A percentile compares a stretch with the other conserved stretches of the same genome.
Evolutionary conservation across 2,797 vertebrate genomes (phyloP).

Genomic region (Gymnoscopelus microlampas): DNA sequence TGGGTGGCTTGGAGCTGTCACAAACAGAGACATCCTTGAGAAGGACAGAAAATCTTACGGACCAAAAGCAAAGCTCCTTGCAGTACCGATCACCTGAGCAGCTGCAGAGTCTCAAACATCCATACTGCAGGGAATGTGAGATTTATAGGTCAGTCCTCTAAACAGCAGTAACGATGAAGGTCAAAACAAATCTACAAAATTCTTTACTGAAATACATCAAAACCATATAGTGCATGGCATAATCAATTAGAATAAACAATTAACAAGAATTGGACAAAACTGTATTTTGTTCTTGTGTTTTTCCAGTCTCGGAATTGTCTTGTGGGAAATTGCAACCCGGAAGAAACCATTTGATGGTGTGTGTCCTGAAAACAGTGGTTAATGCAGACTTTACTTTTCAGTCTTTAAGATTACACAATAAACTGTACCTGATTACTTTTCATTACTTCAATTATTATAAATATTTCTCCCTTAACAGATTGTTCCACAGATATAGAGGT

Average conservation of each 20-base stretch:
- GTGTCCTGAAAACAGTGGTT: slow-evolving; percentile 18
- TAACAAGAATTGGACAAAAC: not conserved
- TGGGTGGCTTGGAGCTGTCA: slow-evolving; percentile 88
- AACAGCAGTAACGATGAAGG: too few species aligned
- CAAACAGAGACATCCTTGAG: slow-evolving; percentile 88
- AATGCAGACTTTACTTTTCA: too few species aligned
- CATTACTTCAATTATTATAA: not conserved
- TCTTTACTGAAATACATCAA: too few species aligned
- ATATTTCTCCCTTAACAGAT: slow-evolving; percentile 57
- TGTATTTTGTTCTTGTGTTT: slow-evolving; percentile 27
- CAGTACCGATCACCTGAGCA: slow-evolving; percentile 83
- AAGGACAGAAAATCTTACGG: slow-evolving; percentile 29
- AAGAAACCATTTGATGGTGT: slow-evolving; percentile 85
- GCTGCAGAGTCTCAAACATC: slow-evolving; percentile 65
- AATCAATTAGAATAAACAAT: too few species aligned
- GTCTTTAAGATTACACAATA: too few species aligned
- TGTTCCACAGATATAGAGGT: slow-evolving; percentile 57
- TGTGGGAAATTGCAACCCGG: slow-evolving; percentile 88
- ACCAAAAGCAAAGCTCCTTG: slow-evolving; percentile 44
- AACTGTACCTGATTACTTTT: not conserved
- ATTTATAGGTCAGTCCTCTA: slow-evolving; percentile 87
- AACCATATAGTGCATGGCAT: too few species aligned
- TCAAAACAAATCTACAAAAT: too few species aligned
- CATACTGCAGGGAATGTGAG: slow-evolving; percentile 83
- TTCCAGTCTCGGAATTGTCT: slow-evolving; percentile 88